These are phyloP conservation scores for Arctopsyche grandis DNA, from an alignment of 1,140 invertebrate genomes.

Conservation along the genomic window DNA sequence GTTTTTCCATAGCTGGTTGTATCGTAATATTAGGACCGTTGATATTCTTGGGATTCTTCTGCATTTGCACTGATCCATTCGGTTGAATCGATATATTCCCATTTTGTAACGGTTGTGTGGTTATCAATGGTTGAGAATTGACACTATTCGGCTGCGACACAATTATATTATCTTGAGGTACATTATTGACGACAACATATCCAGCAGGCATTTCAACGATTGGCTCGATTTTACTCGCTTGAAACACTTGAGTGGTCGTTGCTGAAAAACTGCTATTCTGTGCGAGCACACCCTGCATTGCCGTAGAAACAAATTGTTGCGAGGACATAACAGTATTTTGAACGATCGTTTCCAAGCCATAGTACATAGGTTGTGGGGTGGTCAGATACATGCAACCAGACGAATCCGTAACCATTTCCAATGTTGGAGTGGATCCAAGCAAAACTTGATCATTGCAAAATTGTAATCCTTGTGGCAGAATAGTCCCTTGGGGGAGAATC, in stretches of 20 bases:
- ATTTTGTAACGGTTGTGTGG: conserved; percentile 58
- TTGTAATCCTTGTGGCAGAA: conserved; percentile 70
- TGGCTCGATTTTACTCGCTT: conserved; percentile 84
- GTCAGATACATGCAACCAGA: conserved; percentile 74
- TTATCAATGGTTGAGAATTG: conserved; percentile 59
- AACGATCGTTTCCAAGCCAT: conserved; percentile 83
- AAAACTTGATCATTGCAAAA: conserved; percentile 73
- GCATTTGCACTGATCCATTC: conserved; percentile 56
- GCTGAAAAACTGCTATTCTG: conserved; percentile 82
- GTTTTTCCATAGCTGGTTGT: conserved; percentile 64
- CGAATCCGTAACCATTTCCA: conserved; percentile 77
- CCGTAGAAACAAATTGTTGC: conserved; percentile 81
- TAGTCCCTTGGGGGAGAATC: conserved; percentile 71
- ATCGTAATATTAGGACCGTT: conserved; percentile 64
- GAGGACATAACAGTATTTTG: conserved; percentile 88
- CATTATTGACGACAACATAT: conserved; percentile 77
- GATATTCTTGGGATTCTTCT: conserved; percentile 62
- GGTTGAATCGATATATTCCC: conserved; percentile 56
- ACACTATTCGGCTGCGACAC: conserved; percentile 58
- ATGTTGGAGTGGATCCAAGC: conserved; percentile 72
- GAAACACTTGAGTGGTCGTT: conserved; percentile 83
- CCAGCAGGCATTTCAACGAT: conserved; percentile 77
- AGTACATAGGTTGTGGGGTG: conserved; percentile 76
- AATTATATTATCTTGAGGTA: conserved; percentile 61
- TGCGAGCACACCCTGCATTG: conserved; percentile 79